These are phyloP conservation scores for Hanleya hanleyi DNA, from an alignment of 2,888 invertebrate genomes.

Conservation along the genomic window DNA sequence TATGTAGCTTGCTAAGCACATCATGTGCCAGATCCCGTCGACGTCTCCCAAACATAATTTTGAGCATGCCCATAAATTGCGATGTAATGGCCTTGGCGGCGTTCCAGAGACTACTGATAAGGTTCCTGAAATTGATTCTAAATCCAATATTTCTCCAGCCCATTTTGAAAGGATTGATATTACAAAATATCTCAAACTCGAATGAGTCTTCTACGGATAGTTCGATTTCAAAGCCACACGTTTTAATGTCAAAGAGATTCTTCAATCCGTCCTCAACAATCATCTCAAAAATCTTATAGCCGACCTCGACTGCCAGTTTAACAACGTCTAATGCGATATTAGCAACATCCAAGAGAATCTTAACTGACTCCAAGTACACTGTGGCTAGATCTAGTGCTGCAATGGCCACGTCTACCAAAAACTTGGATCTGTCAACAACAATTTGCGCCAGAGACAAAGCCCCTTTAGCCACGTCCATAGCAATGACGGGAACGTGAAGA, in stretches of 20 bases:
- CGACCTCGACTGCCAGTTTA: conserved; percentile 15
- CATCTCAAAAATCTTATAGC: background rate
- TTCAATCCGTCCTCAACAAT: conserved; percentile 1
- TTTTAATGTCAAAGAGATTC: conserved; percentile 2
- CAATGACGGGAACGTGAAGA: background rate
- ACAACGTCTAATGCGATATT: conserved; percentile 4
- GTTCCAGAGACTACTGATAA: conserved; percentile 3
- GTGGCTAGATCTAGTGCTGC: background rate
- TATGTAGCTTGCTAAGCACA: background rate
- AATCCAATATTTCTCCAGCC: conserved; percentile 12
- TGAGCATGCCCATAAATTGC: conserved; percentile 30
- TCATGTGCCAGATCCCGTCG: background rate
- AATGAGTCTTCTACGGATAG: background rate
- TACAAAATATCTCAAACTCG: conserved; percentile 11
- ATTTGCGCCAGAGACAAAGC: background rate
- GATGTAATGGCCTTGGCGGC: background rate
- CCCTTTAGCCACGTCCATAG: background rate
- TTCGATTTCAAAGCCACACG: conserved; percentile 5
- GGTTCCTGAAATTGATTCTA: conserved; percentile 11
- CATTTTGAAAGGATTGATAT: conserved; percentile 5
- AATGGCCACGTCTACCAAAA: background rate
- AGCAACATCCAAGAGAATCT: background rate
- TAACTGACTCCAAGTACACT: background rate
- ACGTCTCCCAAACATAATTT: background rate
- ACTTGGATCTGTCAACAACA: background rate